These are phyloP conservation scores for Micropoecilia bifurca DNA, from an alignment of 2,797 vertebrate genomes.

Conservation along the genomic window DNA sequence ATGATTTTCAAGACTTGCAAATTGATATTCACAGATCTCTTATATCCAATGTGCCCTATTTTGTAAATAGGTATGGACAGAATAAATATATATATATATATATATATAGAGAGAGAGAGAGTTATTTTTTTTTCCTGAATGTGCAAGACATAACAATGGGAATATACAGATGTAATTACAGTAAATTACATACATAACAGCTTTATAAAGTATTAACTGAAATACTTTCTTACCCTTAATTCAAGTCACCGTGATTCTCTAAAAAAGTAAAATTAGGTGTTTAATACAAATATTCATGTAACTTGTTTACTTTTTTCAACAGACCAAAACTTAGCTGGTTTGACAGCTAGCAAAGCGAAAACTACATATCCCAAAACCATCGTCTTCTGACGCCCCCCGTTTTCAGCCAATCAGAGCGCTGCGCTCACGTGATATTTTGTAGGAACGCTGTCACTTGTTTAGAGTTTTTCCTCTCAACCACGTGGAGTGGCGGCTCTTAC, in stretches of 20 bases:
- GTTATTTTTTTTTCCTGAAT: not conserved
- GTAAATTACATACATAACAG: not conserved
- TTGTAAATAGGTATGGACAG: not conserved
- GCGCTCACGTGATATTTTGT: slow-evolving; percentile 40
- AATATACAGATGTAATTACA: not conserved
- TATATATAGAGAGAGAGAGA: no score
- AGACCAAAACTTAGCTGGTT: not conserved
- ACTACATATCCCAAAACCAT: slow-evolving; percentile 44
- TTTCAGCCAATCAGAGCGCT: slow-evolving; percentile 55
- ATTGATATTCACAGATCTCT: not conserved
- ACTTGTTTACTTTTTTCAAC: not conserved
- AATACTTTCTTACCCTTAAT: not conserved
- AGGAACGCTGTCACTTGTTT: slow-evolving; percentile 57
- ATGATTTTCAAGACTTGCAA: not conserved
- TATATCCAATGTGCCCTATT: not conserved
- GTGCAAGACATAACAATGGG: not conserved
- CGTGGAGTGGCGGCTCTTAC: slow-evolving; percentile 40
- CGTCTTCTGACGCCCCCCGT: slow-evolving; percentile 54
- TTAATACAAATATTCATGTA: not conserved
- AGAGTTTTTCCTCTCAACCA: slow-evolving; percentile 34
- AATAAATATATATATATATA: not conserved
- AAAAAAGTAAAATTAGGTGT: not conserved
- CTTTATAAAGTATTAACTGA: not conserved
- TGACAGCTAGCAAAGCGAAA: slow-evolving; percentile 1
- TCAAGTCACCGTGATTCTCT: not conserved